phyloP scores from a whole-genome alignment of 2,888 invertebrate genomes.

The Chrysodeixis includens region DNA sequence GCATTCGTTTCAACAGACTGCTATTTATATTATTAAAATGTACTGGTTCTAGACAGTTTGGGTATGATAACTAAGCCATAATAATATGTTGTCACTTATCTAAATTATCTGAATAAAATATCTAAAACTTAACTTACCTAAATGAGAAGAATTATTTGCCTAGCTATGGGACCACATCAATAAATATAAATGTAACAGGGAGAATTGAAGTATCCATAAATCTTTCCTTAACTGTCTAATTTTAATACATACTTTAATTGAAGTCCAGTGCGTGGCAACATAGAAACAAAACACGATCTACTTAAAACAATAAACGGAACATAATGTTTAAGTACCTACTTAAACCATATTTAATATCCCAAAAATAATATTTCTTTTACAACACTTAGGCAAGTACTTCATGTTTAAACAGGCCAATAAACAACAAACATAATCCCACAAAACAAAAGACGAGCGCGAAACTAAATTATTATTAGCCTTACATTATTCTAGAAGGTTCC shows the following conservation, averaged over 20 bases:
- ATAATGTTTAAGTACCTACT: background rate
- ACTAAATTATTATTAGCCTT: background rate
- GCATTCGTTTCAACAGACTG: conserved; percentile 37
- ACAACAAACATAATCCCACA: background rate
- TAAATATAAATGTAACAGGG: too few relatives aligned
- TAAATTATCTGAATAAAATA: too few relatives aligned
- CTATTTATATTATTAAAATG: conserved; percentile 54
- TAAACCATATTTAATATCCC: background rate
- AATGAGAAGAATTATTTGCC: too few relatives aligned
- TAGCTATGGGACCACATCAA: too few relatives aligned
- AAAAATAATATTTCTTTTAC: background rate
- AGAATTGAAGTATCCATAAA: too few relatives aligned
- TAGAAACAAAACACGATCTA: background rate
- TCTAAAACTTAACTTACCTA: too few relatives aligned
- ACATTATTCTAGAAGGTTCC: background rate
- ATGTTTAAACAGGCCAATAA: background rate
- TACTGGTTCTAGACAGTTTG: conserved; percentile 16
- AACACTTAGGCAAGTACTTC: background rate
- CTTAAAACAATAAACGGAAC: background rate
- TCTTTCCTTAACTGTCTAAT: too few relatives aligned
- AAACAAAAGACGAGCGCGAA: background rate
- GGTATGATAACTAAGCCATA: too few relatives aligned
- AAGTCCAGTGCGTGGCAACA: too few relatives aligned
- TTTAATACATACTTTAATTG: background rate
- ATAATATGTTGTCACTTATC: too few relatives aligned